These are phyloP conservation scores for Desmodus rotundus DNA, from an alignment of 2,113 vertebrate genomes.

Conservation along the genomic window DNA sequence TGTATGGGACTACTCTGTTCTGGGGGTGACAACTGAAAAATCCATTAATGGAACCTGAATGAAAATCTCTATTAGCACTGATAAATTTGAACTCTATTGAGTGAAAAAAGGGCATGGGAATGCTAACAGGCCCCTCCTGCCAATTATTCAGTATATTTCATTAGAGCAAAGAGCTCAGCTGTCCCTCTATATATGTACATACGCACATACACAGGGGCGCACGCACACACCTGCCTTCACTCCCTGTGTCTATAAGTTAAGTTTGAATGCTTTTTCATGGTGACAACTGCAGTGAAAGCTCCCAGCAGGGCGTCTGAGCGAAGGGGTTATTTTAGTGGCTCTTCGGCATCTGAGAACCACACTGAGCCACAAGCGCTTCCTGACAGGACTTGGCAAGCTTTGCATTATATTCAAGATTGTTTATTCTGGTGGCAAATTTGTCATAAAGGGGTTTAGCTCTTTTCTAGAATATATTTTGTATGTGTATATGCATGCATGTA, in stretches of 20 bases:
- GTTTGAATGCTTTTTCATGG: background rate
- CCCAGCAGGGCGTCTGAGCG: conserved; percentile 49
- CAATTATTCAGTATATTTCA: background rate
- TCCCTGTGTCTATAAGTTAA: conserved; percentile 7
- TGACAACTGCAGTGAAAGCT: conserved; percentile 48
- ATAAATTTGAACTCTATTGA: background rate
- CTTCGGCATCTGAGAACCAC: conserved; percentile 17
- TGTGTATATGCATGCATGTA: background rate
- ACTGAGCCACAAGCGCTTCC: conserved; percentile 47
- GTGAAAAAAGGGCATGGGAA: background rate
- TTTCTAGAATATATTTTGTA: conserved; percentile 1
- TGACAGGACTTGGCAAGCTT: conserved; percentile 74
- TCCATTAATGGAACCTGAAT: background rate
- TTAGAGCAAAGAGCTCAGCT: background rate
- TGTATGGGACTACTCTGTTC: background rate
- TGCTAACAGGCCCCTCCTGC: background rate
- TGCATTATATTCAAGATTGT: conserved; percentile 43
- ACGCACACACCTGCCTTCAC: background rate
- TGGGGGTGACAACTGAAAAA: background rate
- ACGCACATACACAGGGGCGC: background rate
- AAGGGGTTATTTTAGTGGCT: conserved; percentile 60
- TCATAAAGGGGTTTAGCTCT: conserved; percentile 47
- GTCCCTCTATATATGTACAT: background rate
- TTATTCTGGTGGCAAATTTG: conserved; percentile 61
- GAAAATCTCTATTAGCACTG: background rate